Percentiles rank a stretch among this genome's conserved stretches.
Evolutionary conservation across 1,140 invertebrate genomes (phyloP).

Genomic region (Apocrypta bakeri): DNA sequence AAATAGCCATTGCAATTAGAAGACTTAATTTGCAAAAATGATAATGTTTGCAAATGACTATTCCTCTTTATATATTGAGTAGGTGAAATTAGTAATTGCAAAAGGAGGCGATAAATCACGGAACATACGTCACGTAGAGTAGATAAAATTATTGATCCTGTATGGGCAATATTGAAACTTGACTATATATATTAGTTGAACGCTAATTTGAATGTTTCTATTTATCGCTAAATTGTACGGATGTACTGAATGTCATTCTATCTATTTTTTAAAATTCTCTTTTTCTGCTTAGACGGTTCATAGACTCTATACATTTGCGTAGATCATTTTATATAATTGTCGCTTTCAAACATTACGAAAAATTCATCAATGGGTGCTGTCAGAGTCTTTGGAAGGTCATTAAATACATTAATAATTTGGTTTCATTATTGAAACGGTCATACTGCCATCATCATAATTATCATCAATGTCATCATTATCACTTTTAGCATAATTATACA

Average conservation of each 20-base stretch:
- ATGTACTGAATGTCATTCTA: no score
- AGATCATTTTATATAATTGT: neutral
- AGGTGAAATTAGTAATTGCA: neutral
- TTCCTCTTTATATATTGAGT: neutral
- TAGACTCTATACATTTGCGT: neutral
- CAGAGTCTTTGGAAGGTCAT: neutral
- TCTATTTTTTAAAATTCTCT: neutral
- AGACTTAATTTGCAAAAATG: no score
- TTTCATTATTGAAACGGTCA: neutral
- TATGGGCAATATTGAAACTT: neutral
- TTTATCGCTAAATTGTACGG: neutral
- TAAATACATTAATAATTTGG: neutral
- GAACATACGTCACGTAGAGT: neutral
- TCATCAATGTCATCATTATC: slow-evolving; percentile 46
- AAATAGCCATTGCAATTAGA: no score
- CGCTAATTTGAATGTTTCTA: neutral
- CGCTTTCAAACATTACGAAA: slow-evolving; percentile 1
- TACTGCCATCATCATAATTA: slow-evolving; percentile 51
- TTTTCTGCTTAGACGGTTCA: slow-evolving; percentile 5
- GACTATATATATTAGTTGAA: neutral
- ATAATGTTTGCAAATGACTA: neutral
- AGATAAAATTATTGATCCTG: neutral
- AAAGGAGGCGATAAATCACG: neutral
- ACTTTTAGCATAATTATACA: neutral
- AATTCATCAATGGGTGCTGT: slow-evolving; percentile 3